A percentile compares a stretch with the other conserved stretches of the same genome.
Evolutionary conservation across 2,113 vertebrate genomes (phyloP).

Genomic region (Hippocampus guttulatus): DNA sequence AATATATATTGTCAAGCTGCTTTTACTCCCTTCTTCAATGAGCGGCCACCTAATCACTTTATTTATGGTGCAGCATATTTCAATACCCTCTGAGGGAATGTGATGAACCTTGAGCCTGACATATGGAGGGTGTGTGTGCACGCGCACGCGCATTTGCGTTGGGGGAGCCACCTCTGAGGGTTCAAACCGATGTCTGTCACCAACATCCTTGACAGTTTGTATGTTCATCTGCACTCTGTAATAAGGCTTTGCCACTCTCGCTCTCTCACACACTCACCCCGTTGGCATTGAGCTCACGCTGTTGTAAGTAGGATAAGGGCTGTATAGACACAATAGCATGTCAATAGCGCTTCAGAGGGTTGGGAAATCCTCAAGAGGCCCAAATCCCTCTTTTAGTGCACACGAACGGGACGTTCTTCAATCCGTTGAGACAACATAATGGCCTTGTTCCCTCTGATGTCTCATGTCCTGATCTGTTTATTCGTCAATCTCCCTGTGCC

Average conservation of each 20-base stretch:
- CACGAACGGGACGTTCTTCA: slow-evolving; percentile 21
- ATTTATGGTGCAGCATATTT: not conserved
- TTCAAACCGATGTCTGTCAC: slow-evolving; percentile 8
- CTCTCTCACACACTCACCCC: slow-evolving; percentile 1
- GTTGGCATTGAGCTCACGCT: slow-evolving; percentile 23
- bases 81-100: not conserved
- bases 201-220: slow-evolving; percentile 15
- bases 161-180: not conserved
- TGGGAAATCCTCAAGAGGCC: slow-evolving; percentile 60
- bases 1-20: not conserved
- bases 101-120: slow-evolving; percentile 7
- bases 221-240: slow-evolving; percentile 20
- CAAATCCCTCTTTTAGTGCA: slow-evolving; percentile 57
- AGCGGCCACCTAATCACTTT: not conserved
- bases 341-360: slow-evolving; percentile 61
- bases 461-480: slow-evolving; percentile 51
- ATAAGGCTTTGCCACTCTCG: slow-evolving; percentile 26
- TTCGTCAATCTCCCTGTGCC: slow-evolving; percentile 44
- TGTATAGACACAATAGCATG: slow-evolving; percentile 50
- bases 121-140: not conserved
- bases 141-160: too few species aligned
- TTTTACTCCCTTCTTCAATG: not conserved
- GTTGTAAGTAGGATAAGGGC: slow-evolving; percentile 48
- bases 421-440: slow-evolving; percentile 45
- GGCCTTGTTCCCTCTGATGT: slow-evolving; percentile 44